These are phyloP conservation scores for Smutsia gigantea DNA, from an alignment of 2,797 vertebrate species.

Conservation along the genomic window DNA sequence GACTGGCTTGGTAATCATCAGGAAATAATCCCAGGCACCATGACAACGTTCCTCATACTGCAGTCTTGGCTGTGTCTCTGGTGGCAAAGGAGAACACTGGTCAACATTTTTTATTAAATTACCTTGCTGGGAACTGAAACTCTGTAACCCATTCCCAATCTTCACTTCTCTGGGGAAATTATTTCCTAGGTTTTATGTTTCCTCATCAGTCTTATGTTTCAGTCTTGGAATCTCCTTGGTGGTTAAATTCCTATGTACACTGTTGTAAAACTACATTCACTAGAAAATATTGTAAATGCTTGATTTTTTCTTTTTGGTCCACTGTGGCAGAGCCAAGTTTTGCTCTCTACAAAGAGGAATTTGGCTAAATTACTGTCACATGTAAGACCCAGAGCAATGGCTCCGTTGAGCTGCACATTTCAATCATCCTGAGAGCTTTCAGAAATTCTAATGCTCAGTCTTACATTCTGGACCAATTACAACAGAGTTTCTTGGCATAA, in stretches of 20 bases:
- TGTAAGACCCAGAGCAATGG: not conserved
- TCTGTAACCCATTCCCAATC: not conserved
- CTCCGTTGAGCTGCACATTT: not conserved
- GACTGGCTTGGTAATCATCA: not conserved
- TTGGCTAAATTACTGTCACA: not conserved
- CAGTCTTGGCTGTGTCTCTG: too few species aligned
- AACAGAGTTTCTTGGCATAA: not conserved
- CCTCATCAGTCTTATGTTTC: not conserved
- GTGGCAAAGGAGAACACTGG: not conserved
- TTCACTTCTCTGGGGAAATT: not conserved
- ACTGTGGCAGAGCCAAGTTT: not conserved
- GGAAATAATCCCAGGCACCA: not conserved
- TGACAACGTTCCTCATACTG: not conserved
- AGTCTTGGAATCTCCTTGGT: not conserved
- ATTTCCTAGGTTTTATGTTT: not conserved
- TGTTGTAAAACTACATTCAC: not conserved
- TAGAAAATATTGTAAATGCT: not conserved
- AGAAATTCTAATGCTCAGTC: not conserved
- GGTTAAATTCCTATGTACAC: not conserved
- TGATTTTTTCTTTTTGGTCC: not conserved
- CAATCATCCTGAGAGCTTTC: not conserved
- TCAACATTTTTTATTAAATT: not conserved
- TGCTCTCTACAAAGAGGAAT: not conserved
- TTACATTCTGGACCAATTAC: not conserved
- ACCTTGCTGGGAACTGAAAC: not conserved